Conservation (phyloP, 2,113 vertebrate species). For the Dendrocopos noguchii region DNA sequence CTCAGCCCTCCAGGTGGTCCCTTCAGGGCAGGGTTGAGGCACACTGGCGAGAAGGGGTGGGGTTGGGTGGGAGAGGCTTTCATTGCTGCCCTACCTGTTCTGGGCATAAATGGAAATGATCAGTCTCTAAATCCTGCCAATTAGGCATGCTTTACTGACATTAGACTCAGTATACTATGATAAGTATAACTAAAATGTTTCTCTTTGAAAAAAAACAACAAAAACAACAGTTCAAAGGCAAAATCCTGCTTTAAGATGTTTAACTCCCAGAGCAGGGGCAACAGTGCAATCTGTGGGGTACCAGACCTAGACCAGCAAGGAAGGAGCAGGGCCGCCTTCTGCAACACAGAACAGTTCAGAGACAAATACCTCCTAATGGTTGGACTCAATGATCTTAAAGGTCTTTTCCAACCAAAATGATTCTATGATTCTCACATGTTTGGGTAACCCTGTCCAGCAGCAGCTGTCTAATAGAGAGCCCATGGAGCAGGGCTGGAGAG, state of each 20-base stretch:
- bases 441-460: not conserved
- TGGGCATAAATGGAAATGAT: slow-evolving; percentile 71
- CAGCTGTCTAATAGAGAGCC: not conserved
- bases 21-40: slow-evolving; percentile 70
- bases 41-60: slow-evolving; percentile 36
- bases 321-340: not conserved
- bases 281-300: not conserved
- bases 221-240: not conserved
- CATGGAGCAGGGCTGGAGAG: not conserved
- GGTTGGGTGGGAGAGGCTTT: slow-evolving; percentile 51
- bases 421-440: fast-evolving
- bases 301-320: not conserved
- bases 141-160: slow-evolving; percentile 56
- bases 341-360: not conserved
- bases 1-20: slow-evolving; percentile 71
- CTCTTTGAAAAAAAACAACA: not conserved
- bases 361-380: not conserved
- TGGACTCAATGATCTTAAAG: too few species aligned
- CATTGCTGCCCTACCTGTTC: slow-evolving; percentile 66
- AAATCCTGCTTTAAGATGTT: not conserved
- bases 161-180: not conserved
- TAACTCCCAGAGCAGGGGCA: not conserved
- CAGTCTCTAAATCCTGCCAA: slow-evolving; percentile 55
- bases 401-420: too few species aligned
- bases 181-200: not conserved